A percentile compares a stretch with the other conserved stretches of the same genome.
Evolutionary conservation across 2,888 invertebrate genomes (phyloP).

Genomic region (Conomelus anceps): DNA sequence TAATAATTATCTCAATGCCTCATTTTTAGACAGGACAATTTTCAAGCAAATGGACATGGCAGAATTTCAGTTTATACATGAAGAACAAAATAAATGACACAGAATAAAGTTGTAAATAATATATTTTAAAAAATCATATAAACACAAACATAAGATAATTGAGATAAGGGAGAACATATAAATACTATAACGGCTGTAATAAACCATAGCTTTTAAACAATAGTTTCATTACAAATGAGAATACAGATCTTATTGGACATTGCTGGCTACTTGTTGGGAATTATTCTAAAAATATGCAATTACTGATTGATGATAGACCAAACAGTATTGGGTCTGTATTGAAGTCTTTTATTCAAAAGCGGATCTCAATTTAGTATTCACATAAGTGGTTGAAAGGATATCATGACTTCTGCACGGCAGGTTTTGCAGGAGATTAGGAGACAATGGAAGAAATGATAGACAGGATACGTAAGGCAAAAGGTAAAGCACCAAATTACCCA

Average conservation of each 20-base stretch:
- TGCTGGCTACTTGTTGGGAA: background rate
- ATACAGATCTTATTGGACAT: background rate
- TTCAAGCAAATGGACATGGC: background rate
- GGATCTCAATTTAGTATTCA: background rate
- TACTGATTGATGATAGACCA: background rate
- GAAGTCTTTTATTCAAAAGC: background rate
- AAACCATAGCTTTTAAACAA: background rate
- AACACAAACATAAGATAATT: conserved; percentile 3
- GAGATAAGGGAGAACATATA: background rate
- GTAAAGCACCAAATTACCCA: too few relatives aligned
- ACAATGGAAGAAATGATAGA: background rate
- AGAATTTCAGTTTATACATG: conserved; percentile 7
- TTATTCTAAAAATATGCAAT: background rate
- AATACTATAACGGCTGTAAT: background rate
- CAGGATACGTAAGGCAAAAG: background rate
- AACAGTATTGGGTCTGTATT: too few relatives aligned
- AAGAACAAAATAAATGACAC: conserved; percentile 8
- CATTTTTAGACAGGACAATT: background rate
- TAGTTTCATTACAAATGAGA: background rate
- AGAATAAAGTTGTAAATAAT: background rate
- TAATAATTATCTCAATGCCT: background rate
- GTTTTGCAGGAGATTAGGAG: background rate
- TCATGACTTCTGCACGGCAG: background rate
- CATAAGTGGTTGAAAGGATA: background rate
- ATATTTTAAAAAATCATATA: conserved; percentile 9